Conservation (phyloP, 2,113 vertebrate species). For the Entomyzon cyanotis region DNA sequence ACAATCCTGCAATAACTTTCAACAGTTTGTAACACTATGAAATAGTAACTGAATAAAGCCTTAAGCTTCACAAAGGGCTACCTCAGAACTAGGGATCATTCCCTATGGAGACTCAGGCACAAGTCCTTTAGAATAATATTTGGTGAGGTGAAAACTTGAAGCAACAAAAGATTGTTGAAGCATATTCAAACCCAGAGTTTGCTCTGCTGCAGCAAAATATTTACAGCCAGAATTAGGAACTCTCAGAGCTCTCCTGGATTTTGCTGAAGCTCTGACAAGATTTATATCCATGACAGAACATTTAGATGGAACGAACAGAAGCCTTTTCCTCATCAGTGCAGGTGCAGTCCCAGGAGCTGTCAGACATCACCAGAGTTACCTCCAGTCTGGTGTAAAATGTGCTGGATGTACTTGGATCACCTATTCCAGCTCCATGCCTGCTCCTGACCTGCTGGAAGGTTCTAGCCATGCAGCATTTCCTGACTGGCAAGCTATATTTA, state of each 20-base stretch:
- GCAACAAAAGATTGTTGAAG: background rate
- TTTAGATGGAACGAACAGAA: background rate
- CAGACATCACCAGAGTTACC: background rate
- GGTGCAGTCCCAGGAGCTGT: background rate
- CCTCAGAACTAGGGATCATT: background rate
- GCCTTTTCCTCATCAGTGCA: accelerated
- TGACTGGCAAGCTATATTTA: background rate
- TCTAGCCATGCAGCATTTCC: background rate
- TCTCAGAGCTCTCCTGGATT: background rate
- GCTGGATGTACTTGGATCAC: background rate
- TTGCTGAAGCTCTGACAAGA: background rate
- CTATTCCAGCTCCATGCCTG: background rate
- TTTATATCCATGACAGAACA: background rate
- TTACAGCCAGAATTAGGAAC: background rate
- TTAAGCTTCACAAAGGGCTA: background rate
- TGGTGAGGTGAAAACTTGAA: background rate
- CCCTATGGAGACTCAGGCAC: background rate
- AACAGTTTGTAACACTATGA: background rate
- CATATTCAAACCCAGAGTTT: background rate
- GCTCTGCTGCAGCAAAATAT: background rate
- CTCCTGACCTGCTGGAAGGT: background rate
- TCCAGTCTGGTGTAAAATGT: background rate
- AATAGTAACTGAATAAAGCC: background rate
- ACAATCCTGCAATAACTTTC: background rate
- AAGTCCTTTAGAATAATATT: background rate